These are phyloP conservation scores for Teinopalpus imperialis DNA, from an alignment of 2,888 invertebrate species.

Conservation along the genomic window DNA sequence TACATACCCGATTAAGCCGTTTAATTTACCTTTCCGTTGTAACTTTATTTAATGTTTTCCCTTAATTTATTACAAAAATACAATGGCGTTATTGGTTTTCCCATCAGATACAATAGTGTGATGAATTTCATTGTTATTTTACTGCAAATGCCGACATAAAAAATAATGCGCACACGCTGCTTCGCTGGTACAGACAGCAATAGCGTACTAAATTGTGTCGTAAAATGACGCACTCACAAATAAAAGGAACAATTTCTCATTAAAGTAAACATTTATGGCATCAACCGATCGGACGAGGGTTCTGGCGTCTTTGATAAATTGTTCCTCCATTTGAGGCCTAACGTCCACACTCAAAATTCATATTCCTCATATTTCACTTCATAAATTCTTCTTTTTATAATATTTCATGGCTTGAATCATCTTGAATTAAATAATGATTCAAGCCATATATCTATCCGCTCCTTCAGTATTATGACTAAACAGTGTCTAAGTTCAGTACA, in stretches of 20 bases:
- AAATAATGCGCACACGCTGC: constrained; percentile 63
- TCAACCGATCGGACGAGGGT: constrained; percentile 79
- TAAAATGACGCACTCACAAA: constrained; percentile 71
- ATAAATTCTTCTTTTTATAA: constrained; percentile 56
- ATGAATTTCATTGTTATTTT: constrained; percentile 49
- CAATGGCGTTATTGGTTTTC: constrained; percentile 35
- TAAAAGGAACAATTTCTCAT: constrained; percentile 79
- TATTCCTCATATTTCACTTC: constrained; percentile 64
- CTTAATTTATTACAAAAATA: constrained; percentile 21
- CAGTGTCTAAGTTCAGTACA: no score
- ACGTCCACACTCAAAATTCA: constrained; percentile 67
- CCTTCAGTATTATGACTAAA: no score
- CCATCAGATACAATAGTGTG: constrained; percentile 39
- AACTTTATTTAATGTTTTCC: no score
- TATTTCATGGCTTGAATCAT: no score
- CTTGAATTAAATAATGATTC: no score
- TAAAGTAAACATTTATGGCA: constrained; percentile 82
- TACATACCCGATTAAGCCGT: no score
- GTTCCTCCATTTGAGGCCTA: constrained; percentile 67
- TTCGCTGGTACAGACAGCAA: constrained; percentile 49
- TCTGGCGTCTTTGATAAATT: constrained; percentile 75
- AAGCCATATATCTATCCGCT: constrained; percentile 65
- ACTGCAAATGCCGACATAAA: constrained; percentile 54
- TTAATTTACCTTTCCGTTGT: no score
- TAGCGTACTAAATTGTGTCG: constrained; percentile 68